phyloP scores from a whole-genome alignment of 2,888 invertebrate genomes.

The Athrips mouffetella region DNA sequence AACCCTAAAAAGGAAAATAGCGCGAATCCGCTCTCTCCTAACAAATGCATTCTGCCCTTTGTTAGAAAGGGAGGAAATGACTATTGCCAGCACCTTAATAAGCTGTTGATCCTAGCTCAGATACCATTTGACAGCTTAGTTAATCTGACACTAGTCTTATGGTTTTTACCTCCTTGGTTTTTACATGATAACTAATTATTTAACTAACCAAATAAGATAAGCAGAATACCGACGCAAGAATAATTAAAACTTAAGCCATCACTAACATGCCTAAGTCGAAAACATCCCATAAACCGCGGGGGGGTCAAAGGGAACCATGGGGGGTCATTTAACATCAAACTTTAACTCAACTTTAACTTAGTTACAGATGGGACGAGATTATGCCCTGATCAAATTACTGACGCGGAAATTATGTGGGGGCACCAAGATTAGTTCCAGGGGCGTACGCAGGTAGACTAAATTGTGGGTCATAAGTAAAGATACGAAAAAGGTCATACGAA shows the following conservation, averaged over 20 bases:
- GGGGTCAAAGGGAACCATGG: not conserved
- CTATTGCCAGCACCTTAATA: too few species aligned
- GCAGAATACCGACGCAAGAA: too few species aligned
- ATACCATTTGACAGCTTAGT: too few species aligned
- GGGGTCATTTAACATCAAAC: conserved; percentile 9
- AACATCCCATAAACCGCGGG: not conserved
- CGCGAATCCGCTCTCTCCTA: too few species aligned
- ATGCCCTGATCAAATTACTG: conserved; percentile 28
- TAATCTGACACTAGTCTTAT: too few species aligned
- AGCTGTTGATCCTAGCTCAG: too few species aligned
- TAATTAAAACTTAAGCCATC: conserved; percentile 2
- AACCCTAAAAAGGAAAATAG: too few species aligned
- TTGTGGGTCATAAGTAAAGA: not conserved
- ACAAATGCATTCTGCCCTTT: too few species aligned
- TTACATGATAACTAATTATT: too few species aligned
- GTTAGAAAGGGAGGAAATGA: too few species aligned
- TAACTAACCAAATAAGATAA: too few species aligned
- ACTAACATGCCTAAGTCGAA: not conserved
- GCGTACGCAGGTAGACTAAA: not conserved
- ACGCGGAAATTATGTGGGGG: conserved; percentile 14
- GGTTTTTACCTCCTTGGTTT: too few species aligned
- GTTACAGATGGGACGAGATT: conserved; percentile 24
- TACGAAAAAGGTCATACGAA: not conserved
- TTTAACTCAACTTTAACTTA: conserved; percentile 23
- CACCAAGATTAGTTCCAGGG: conserved; percentile 5